Base-by-base conservation (phyloP, 2,888 invertebrate species). In the Lydus trimaculatus region DNA sequence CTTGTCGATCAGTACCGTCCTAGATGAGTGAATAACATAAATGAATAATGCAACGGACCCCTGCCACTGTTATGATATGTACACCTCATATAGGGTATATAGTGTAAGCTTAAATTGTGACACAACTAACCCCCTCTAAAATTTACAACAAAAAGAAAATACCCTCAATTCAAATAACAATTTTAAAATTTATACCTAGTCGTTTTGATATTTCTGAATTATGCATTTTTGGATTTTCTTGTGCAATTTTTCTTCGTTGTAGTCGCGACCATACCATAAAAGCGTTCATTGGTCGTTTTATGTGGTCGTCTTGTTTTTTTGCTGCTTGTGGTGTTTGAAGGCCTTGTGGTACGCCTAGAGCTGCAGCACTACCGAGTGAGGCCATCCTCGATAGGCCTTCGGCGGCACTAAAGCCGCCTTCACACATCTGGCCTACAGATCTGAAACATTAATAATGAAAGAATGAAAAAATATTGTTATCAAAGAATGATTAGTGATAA, bases 171-270 rank as follows among this genome's bases (percentile, higher is more conserved):
- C 20, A 48, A 43, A 43, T 17, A 43, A 48, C 13, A 48, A 48
- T 48, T 20, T 48, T 48, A 48, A 48, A 23, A 52, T 52, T 23
- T 92, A 90, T 78, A 94, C 95, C 95, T 76, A 98, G 89, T 84
- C 97, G 87, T 85, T 98, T 98, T 9, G 95, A 96, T 77, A 98
- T 98, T 86, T 98, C 98, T 0, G 96, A 96, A 85, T 98, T 98
- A 86, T 98, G 98, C 98, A 98, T 98, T 88, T 98, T 98, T 0
- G 98, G 98, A 85, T 98, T 98, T 81, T 98, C 98, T 86, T 97
- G 97, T 0, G 98, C 97, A 79, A 98, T 98, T 87, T 97, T 97
- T 80, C 97, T 87, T 76, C 98, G 87, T 84, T 97, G 97, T 64
- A 96, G 88, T 70, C 98, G 87, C 13, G 97, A 97, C 97, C 98